Evolutionary conservation across 2,113 vertebrate species (phyloP).

Genomic region (Spheniscus mendiculus): DNA sequence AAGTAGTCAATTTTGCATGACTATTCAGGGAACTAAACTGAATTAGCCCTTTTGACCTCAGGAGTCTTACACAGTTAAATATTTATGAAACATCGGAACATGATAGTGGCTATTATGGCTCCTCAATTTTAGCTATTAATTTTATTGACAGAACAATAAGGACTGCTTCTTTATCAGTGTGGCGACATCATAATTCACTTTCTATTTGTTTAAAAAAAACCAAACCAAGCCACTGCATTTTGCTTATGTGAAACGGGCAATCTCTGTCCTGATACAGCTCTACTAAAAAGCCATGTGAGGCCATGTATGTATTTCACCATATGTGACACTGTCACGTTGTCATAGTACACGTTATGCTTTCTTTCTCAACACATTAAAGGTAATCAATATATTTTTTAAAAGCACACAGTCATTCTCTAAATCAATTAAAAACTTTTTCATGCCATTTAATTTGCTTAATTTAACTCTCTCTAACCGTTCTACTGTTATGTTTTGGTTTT

Average conservation of each 20-base stretch:
- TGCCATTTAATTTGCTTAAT: constrained; percentile 87
- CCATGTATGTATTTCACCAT: neutral
- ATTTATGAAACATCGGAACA: constrained; percentile 63
- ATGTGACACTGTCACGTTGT: neutral
- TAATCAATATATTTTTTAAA: constrained; percentile 84
- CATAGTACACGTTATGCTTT: neutral
- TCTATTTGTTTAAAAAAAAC: neutral
- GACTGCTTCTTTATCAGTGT: constrained; percentile 4
- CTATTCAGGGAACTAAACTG: constrained; percentile 13
- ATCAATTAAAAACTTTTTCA: constrained; percentile 81
- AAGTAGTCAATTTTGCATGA: constrained; percentile 1
- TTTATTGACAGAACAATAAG: constrained; percentile 67
- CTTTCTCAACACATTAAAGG: constrained; percentile 42
- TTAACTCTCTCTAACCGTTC: constrained; percentile 67
- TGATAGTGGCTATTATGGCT: constrained; percentile 45
- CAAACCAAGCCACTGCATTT: neutral
- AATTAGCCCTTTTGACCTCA: constrained; percentile 58
- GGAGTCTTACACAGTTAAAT: constrained; percentile 53
- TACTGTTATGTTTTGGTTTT: constrained; percentile 76
- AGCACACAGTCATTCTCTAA: constrained; percentile 59
- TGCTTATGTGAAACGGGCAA: neutral
- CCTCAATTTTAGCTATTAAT: constrained; percentile 69
- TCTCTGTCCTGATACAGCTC: neutral
- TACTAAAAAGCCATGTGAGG: neutral
- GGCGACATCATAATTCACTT: neutral